A percentile compares a stretch with the other conserved stretches of the same genome.
phyloP scores from a whole-genome alignment of 2,113 vertebrate genomes.

The Tauraco erythrolophus region DNA sequence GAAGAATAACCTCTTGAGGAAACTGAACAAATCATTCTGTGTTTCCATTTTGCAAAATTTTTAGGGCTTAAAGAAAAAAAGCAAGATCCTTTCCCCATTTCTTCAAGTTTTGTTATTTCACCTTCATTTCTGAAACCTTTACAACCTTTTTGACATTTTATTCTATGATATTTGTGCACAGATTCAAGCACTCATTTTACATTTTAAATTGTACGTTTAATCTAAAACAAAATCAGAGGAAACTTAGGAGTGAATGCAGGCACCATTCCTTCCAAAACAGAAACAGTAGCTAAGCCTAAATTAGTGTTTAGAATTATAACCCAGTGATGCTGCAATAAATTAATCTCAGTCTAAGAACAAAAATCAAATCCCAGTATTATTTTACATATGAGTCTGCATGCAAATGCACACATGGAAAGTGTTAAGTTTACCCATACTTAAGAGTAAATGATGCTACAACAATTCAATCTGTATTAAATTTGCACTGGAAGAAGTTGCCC shows the following conservation, averaged over 20 bases:
- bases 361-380: not conserved
- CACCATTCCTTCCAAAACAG: conserved; percentile 19
- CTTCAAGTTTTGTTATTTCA: conserved; percentile 34
- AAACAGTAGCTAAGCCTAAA: not conserved
- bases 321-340: fast-evolving
- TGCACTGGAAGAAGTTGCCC: not conserved
- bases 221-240: conserved; percentile 8
- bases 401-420: not conserved
- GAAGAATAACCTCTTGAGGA: not conserved
- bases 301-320: not conserved
- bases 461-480: not conserved
- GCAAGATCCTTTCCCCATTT: not conserved
- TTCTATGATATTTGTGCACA: conserved; percentile 5
- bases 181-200: conserved; percentile 48
- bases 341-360: not conserved
- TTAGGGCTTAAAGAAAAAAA: not conserved
- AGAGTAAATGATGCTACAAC: not conserved
- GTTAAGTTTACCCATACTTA: not conserved
- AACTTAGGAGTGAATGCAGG: not conserved
- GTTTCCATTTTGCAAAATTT: not conserved
- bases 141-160: conserved; percentile 6
- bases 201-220: conserved; percentile 50
- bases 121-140: conserved; percentile 47
- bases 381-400: not conserved
- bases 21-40: not conserved